Evolutionary conservation across 2,888 invertebrate genomes (phyloP).

Genomic region (Brachycybe producta): DNA sequence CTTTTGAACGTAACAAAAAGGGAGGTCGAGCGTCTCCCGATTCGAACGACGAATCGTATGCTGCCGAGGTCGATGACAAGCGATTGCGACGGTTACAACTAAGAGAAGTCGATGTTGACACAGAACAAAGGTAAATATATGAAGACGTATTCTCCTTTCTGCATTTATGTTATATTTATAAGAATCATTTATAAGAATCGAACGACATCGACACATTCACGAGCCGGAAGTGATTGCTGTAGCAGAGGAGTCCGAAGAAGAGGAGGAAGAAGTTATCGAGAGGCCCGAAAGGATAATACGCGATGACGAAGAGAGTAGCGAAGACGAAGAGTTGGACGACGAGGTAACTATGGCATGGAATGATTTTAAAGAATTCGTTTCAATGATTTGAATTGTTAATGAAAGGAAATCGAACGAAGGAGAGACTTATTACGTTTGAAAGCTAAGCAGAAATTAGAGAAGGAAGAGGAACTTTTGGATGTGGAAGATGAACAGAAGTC

Average conservation of each 20-base stretch:
- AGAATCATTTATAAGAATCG: slow-evolving; percentile 20
- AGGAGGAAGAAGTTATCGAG: slow-evolving; percentile 28
- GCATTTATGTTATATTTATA: neutral
- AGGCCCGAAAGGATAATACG: slow-evolving; percentile 26
- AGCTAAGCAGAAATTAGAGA: slow-evolving; percentile 33
- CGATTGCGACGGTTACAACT: slow-evolving; percentile 55
- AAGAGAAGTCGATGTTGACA: slow-evolving; percentile 30
- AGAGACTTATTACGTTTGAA: slow-evolving; percentile 52
- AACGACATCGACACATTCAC: slow-evolving; percentile 43
- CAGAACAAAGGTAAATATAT: slow-evolving; percentile 31
- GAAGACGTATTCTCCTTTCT: slow-evolving; percentile 1
- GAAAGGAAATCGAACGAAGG: slow-evolving; percentile 61
- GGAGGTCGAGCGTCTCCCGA: slow-evolving; percentile 29
- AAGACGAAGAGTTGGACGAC: slow-evolving; percentile 70
- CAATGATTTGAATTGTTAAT: too few species aligned
- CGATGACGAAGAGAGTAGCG: slow-evolving; percentile 37
- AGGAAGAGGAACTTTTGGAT: slow-evolving; percentile 43
- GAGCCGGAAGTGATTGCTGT: slow-evolving; percentile 49
- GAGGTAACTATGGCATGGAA: slow-evolving; percentile 29
- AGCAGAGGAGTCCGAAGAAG: slow-evolving; percentile 22
- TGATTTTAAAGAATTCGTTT: neutral
- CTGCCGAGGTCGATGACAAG: slow-evolving; percentile 58
- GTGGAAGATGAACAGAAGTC: slow-evolving; percentile 53
- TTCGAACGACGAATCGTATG: slow-evolving; percentile 22
- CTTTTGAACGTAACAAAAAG: slow-evolving; percentile 23